Base-by-base conservation (phyloP, 1,140 invertebrate genomes). In the Orussus abietinus region DNA sequence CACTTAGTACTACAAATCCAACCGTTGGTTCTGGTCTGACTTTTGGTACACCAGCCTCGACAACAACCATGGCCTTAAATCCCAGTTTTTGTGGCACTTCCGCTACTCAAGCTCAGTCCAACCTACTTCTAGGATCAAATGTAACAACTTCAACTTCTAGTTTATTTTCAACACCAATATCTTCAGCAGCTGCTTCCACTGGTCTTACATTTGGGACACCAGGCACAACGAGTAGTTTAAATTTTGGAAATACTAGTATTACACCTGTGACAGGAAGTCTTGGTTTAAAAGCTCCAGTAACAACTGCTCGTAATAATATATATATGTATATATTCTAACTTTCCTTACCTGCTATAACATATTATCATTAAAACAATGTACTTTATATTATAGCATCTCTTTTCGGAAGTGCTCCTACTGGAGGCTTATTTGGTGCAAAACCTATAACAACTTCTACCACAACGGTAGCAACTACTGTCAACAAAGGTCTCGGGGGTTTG, bases 401-500 rank as follows among this genome's bases (percentile, higher is more conserved):
- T 17, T 69, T 69, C 39, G 57, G 57, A 18, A 45, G 53, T 17
- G 38, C 28, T 20, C 47, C 43, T 20, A 52, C 55, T 20, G 28
- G 32, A 12, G 48, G 55, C 31, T 59, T 76, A 26, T 70, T 75
- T 49, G 69, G 66, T 28, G 53, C 62, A 13, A 69, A 66, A 61
- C 32, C 68, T 49, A 21, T 40, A 36, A 46, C 62, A 5, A 42
- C 51, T 14, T 40, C 65, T 5, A 67, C 65, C 37, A 58, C 54
- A 4, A 48, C 67, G 17, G 50, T 66, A 12, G 42, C 60, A 22
- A 54, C 59, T 14, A 52, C 34, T 33, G 59, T 77, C 3, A 72
- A 66, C 46, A 63, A 64, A 53, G 84, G 84, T 5, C 64, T 86
- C 3, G 84, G 84, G 4, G 84, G 83, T 10, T 64, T 84, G 20